phyloP scores from a whole-genome alignment of 64 coral and sea anemone species.

The Exaiptasia diaphana region DNA sequence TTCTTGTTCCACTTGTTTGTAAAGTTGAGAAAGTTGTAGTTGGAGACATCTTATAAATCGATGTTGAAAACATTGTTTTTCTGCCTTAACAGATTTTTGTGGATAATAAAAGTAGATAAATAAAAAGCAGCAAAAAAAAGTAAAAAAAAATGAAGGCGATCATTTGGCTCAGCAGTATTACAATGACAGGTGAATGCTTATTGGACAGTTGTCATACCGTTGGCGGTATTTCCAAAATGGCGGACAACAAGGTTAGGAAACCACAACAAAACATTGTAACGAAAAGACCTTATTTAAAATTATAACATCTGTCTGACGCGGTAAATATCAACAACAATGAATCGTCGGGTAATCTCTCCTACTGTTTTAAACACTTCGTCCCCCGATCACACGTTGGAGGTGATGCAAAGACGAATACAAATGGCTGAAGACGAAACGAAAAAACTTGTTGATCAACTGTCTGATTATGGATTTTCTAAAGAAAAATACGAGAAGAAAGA shows the following conservation, averaged over 20 bases:
- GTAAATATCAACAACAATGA: slow-evolving; percentile 28
- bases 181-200: slow-evolving; percentile 25
- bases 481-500: slow-evolving; percentile 45
- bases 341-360: slow-evolving; percentile 73
- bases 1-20: no score
- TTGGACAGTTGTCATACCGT: slow-evolving; percentile 29
- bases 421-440: slow-evolving; percentile 95
- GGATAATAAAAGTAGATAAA: no score
- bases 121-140: no score
- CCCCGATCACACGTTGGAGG: slow-evolving; percentile 86
- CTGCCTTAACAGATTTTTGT: no score
- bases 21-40: no score
- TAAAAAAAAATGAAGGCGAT: no score
- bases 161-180: slow-evolving; percentile 3
- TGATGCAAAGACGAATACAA: slow-evolving; percentile 86
- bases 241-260: slow-evolving; percentile 39
- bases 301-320: not conserved
- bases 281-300: not conserved
- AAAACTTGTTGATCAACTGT: slow-evolving; percentile 83
- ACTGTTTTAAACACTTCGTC: slow-evolving; percentile 46
- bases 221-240: slow-evolving; percentile 87
- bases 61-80: no score
- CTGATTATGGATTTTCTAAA: slow-evolving; percentile 85
- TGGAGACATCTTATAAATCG: no score
- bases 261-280: slow-evolving; percentile 31